Percentiles rank a stretch among this genome's conserved stretches.
Conservation (phyloP, 2,113 vertebrate genomes). For the Synodontis membranacea region DNA sequence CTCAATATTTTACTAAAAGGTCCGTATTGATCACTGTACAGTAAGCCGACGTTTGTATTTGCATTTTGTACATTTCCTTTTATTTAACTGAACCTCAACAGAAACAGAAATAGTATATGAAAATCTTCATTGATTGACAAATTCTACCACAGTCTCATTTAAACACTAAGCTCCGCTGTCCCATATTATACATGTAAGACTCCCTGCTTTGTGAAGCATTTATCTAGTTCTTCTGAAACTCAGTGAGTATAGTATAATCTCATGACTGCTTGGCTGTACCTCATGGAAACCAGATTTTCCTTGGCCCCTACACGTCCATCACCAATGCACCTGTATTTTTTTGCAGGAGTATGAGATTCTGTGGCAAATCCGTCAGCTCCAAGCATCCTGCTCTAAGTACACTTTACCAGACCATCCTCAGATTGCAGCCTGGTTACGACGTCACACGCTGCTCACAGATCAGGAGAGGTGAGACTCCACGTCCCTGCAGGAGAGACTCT, state of each 20-base stretch:
- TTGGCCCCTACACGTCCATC: not conserved
- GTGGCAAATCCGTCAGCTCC: slow-evolving; percentile 80
- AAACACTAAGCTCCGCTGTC: not conserved
- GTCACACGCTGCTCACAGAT: slow-evolving; percentile 75
- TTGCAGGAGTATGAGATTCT: slow-evolving; percentile 85
- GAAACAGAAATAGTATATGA: not conserved
- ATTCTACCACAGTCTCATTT: not conserved
- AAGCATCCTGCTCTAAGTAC: slow-evolving; percentile 77
- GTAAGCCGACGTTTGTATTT: not conserved
- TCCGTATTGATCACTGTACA: not conserved
- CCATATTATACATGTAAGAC: not conserved
- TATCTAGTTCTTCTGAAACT: not conserved
- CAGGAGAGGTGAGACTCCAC: slow-evolving; percentile 78
- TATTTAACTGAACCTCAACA: not conserved
- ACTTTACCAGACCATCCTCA: slow-evolving; percentile 60
- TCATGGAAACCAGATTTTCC: not conserved
- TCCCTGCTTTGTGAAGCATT: not conserved
- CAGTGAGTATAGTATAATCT: slow-evolving; percentile 9
- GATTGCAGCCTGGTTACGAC: slow-evolving; percentile 71
- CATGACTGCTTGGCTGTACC: not conserved
- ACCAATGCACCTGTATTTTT: not conserved
- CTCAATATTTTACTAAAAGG: not conserved
- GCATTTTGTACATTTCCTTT: not conserved
- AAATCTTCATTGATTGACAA: not conserved
- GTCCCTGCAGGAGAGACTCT: not conserved